These are phyloP conservation scores for Heliconius nattereri DNA, from an alignment of 1,140 invertebrate species.

Conservation along the genomic window DNA sequence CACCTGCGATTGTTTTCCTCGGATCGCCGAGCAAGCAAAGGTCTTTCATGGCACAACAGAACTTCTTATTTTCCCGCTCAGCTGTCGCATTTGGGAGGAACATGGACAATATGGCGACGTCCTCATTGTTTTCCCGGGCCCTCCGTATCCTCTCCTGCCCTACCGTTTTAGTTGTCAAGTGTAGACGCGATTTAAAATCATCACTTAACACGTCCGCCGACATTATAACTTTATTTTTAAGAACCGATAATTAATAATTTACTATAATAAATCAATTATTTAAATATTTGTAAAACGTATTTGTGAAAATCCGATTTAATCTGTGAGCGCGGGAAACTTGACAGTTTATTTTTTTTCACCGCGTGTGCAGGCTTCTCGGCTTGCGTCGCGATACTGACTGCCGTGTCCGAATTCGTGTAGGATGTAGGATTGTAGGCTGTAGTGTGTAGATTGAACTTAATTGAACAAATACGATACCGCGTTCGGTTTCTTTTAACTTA, in stretches of 20 bases:
- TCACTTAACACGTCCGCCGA: conserved; percentile 88
- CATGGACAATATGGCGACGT: conserved; percentile 92
- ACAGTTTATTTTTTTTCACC: conserved; percentile 40
- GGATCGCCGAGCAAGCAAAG: conserved; percentile 89
- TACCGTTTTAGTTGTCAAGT: conserved; percentile 88
- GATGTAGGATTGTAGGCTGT: conserved; percentile 55
- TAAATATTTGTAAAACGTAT: not conserved
- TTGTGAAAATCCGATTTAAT: not conserved
- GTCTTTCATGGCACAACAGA: conserved; percentile 87
- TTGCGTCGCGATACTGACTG: conserved; percentile 58
- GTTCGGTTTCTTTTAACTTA: conserved; percentile 46
- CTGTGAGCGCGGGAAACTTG: conserved; percentile 37
- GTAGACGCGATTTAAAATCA: conserved; percentile 86
- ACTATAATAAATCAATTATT: conserved; percentile 17
- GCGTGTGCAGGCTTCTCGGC: conserved; percentile 67
- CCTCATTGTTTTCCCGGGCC: conserved; percentile 90
- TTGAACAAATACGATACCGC: conserved; percentile 55
- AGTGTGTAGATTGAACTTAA: conserved; percentile 57
- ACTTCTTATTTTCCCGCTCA: conserved; percentile 86
- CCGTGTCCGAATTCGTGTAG: conserved; percentile 33
- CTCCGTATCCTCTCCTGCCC: conserved; percentile 88
- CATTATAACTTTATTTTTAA: conserved; percentile 73
- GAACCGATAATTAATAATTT: not conserved
- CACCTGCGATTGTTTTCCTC: conserved; percentile 87
- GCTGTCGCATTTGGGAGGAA: conserved; percentile 86